Evolutionary conservation across 2,797 vertebrate genomes (phyloP).

Genomic region (Cheirogaleus major): DNA sequence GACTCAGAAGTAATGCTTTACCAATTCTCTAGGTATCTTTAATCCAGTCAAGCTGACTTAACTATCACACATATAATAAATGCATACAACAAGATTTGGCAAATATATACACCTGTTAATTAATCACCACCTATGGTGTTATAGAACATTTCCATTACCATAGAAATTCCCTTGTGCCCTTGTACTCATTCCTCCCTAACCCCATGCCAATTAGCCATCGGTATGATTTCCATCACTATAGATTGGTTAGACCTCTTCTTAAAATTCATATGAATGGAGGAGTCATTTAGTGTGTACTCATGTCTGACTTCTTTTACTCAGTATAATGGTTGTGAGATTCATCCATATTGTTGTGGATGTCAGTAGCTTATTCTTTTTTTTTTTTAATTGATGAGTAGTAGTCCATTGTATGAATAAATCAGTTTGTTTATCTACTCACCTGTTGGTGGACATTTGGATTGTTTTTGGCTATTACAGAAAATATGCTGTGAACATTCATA

Average conservation of each 20-base stretch:
- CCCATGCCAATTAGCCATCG: background rate
- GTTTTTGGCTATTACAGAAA: constrained; percentile 4
- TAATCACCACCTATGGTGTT: background rate
- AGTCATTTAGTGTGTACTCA: background rate
- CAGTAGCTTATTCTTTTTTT: background rate
- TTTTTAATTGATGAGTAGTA: background rate
- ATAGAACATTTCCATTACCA: background rate
- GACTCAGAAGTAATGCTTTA: too few relatives aligned
- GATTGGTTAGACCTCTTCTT: background rate
- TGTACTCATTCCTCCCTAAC: background rate
- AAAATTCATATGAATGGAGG: background rate
- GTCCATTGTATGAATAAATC: background rate
- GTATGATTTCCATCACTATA: background rate
- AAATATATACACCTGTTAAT: background rate
- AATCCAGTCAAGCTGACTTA: background rate
- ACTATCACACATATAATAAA: background rate
- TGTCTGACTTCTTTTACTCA: background rate
- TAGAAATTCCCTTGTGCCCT: background rate
- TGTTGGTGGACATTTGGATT: background rate
- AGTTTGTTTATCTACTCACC: background rate
- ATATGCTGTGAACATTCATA: background rate
- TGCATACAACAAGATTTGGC: background rate
- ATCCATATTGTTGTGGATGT: background rate
- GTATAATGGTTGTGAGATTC: background rate
- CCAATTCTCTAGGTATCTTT: background rate